Evolutionary conservation across 2,888 invertebrate species (phyloP), one percentile per base, ranked within the genome.

Genomic region (Acanthopleura granulata): DNA sequence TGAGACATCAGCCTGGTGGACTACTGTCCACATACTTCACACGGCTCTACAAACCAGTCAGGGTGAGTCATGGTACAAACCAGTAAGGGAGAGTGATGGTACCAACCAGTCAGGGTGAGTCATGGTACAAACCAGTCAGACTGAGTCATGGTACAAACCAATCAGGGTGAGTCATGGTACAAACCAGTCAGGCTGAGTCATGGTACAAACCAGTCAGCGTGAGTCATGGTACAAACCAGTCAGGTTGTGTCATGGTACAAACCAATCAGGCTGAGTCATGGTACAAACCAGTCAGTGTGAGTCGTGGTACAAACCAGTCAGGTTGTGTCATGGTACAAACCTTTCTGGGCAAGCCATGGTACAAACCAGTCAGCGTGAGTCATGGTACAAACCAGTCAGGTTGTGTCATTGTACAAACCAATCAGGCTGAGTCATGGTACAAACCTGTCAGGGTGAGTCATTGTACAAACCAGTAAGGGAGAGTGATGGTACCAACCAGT

Each of bases 11-110:
- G 14, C 80, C 81, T 30, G 84, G 86, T 1, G 77, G 83, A n/a
- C 80, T 82, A 49, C 78, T 87, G 18, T 84, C 86, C n/a, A 81
- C 83, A 1, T 86, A 88, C 77, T 76, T 83, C 49, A 87, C 86
- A 11, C 77, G 84, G n/a, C 76, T 87, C 57, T 88, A 87, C 78
- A 84, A 80, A 80, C 86, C 86, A 25, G 79, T 85, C 49, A 83
- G 82, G 81, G 87, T 86, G 70, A 74, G 77, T 75, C 18, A 6
- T 15, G 29, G 16, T 29, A 16, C 25, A 27, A 29, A 29, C 66
- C 66, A 25, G 25, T 66, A 6, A 66, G 27, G 66, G 25, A 11
- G 66, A 27, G 25, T 66, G 3, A 66, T 76, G 86, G 51, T 88
- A 86, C 78, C 84, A 66, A 66, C 30, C 66, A 22, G n/a, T 66